Evolutionary conservation across 1,140 invertebrate genomes (phyloP), one percentile per base, ranked within the genome.

Genomic region (Aphidius ervi): DNA sequence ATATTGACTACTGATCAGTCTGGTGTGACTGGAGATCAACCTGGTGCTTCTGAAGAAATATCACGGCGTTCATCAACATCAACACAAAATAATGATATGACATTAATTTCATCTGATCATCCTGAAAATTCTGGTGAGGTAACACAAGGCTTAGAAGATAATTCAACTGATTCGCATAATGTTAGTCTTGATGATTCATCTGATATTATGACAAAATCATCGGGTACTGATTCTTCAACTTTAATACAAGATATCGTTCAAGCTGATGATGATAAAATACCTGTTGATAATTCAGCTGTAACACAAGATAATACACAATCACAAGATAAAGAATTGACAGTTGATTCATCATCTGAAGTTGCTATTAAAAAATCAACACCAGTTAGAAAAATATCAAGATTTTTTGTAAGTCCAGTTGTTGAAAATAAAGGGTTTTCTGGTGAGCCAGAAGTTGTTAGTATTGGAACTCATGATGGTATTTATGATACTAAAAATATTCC

Each of bases 361-460:
- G 39, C 37, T 9, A 49, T 58, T 0, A 71, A 70, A 43, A 61
- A 68, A 2, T 62, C 67, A 5, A 66, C 71, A 37, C 55, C 86
- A 56, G 81, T 84, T 62, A 77, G 88, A 56, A 90, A 90, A 74
- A 88, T 91, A 67, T 91, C 89, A 41, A 79, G 89, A 49, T 91
- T 92, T 76, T 80, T 91, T 72, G 89, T 92, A 55, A 91, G 88
- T 76, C 88, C 89, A 47, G 88, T 91, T 5, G 74, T 87, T 9
- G 80, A 82, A 62, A 75, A 77, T 50, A 79, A 78, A 56, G 56
- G 64, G 9, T 46, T 63, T 5, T 52, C 55, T 47, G 59, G 46
- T 43, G 59, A 63, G 8, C 40, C 55, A n/a, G 64, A 65, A 9
- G 39, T n/a, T 8, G 46, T 62, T 23, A 23, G 37, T 9, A 42